phyloP scores from a whole-genome alignment of 1,140 invertebrate species.

The Drosophila pruinosa region DNA sequence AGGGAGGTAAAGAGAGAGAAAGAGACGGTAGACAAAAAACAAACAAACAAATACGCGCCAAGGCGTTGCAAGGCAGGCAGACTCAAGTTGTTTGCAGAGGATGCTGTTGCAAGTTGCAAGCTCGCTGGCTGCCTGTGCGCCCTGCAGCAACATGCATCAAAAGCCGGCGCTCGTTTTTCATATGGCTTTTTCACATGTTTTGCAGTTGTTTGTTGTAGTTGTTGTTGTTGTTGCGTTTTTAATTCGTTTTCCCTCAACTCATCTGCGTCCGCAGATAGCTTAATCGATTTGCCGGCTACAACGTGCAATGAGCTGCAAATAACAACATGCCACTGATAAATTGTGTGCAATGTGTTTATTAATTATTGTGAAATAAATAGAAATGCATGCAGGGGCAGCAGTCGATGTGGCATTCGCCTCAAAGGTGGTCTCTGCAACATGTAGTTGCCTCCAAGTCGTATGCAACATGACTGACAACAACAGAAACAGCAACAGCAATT shows the following conservation, averaged over 20 bases:
- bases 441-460: constrained; percentile 22
- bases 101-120: constrained; percentile 14
- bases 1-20: constrained; percentile 17
- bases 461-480: constrained; percentile 31
- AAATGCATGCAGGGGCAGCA: constrained; percentile 14
- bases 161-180: constrained; percentile 74
- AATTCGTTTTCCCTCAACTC: constrained; percentile 57
- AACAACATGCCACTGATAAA: constrained; percentile 64
- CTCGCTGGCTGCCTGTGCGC: constrained; percentile 34
- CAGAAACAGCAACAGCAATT: too few species aligned
- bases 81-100: constrained; percentile 24
- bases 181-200: constrained; percentile 49
- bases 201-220: constrained; percentile 14
- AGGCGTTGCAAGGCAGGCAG: constrained; percentile 33
- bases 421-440: constrained; percentile 60
- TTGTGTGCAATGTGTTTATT: constrained; percentile 78
- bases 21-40: neutral
- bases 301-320: constrained; percentile 20
- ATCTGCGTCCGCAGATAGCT: constrained; percentile 65
- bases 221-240: constrained; percentile 53
- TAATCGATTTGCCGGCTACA: constrained; percentile 75
- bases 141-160: constrained; percentile 77
- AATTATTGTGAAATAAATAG: constrained; percentile 77
- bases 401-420: constrained; percentile 41
- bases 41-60: constrained; percentile 60